Percentiles rank a stretch among this genome's conserved stretches.
phyloP scores from a whole-genome alignment of 2,113 vertebrate species.

The Ia io region DNA sequence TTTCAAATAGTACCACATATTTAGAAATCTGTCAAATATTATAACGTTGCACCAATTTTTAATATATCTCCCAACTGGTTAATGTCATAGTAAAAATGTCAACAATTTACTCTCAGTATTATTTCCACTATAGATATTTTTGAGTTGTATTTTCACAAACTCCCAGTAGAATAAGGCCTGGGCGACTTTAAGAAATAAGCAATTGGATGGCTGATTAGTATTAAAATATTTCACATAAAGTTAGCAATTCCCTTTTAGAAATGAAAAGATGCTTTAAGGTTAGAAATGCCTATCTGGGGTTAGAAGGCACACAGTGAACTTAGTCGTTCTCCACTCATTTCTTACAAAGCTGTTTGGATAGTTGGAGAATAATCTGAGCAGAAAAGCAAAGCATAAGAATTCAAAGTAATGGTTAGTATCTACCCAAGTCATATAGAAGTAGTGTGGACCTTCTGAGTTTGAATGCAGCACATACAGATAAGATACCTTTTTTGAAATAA shows the following conservation, averaged over 20 bases:
- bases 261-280: not conserved
- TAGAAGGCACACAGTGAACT: not conserved
- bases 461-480: not conserved
- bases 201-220: not conserved
- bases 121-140: not conserved
- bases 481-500: not conserved
- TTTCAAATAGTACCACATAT: not conserved
- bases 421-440: not conserved
- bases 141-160: not conserved
- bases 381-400: not conserved
- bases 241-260: not conserved
- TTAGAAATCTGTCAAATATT: not conserved
- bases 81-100: not conserved
- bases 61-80: not conserved
- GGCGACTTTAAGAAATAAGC: not conserved
- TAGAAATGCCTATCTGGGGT: not conserved
- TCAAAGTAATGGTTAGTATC: not conserved
- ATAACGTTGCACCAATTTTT: not conserved
- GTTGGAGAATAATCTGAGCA: not conserved
- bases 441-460: not conserved
- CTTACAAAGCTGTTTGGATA: not conserved
- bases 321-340: not conserved
- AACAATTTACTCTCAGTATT: not conserved
- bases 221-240: not conserved
- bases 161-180: not conserved